Conservation (phyloP, 2,113 vertebrate species). For the Alosa alosa region DNA sequence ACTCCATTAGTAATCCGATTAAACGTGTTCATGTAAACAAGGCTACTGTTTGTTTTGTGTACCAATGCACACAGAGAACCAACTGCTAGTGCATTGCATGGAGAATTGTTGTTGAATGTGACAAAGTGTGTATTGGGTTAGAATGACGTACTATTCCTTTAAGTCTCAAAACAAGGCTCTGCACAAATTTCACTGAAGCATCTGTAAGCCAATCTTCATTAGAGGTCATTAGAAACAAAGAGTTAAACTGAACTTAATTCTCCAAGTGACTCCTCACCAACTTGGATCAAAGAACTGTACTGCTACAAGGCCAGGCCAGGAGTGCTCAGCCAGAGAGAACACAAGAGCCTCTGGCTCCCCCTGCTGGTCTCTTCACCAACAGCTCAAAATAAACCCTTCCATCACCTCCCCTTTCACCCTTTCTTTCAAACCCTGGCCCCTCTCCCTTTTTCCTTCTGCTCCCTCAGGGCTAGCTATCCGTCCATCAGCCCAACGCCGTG, state of each 20-base stretch:
- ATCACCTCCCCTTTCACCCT: neutral
- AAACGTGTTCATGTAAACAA: no score
- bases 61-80: no score
- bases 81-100: no score
- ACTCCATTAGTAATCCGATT: no score
- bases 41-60: no score
- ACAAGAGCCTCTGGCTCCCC: neutral
- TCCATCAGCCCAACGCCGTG: neutral
- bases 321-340: neutral
- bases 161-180: neutral
- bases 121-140: no score
- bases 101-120: no score
- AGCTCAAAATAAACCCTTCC: neutral
- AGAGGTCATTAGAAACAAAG: neutral
- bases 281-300: neutral
- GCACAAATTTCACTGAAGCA: neutral
- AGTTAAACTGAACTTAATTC: neutral
- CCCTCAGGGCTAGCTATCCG: neutral
- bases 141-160: neutral
- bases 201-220: neutral
- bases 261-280: neutral
- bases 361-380: neutral
- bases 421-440: neutral
- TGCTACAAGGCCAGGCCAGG: neutral
- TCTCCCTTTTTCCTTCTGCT: neutral